Evolutionary conservation across 1,140 invertebrate species (phyloP).

Genomic region (Apis florea): DNA sequence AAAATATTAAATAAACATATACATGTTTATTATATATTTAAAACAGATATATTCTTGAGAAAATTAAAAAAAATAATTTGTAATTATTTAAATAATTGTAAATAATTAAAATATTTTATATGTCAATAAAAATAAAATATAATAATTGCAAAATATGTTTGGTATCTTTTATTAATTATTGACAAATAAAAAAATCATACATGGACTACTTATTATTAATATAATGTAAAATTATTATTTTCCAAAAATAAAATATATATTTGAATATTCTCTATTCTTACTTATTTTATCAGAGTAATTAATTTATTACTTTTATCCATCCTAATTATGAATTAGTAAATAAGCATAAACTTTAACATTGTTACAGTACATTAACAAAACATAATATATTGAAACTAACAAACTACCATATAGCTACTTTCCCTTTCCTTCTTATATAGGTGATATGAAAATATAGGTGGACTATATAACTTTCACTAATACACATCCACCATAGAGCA

Average conservation of each 20-base stretch:
- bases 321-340: slow-evolving; percentile 37
- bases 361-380: slow-evolving; percentile 35
- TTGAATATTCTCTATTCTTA: slow-evolving; percentile 9
- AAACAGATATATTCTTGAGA: neutral
- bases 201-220: slow-evolving; percentile 3
- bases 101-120: neutral
- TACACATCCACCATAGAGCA: slow-evolving; percentile 50
- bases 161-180: slow-evolving; percentile 36
- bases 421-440: slow-evolving; percentile 47
- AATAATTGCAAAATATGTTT: slow-evolving; percentile 18
- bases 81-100: neutral
- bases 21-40: neutral
- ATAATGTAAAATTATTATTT: slow-evolving; percentile 4
- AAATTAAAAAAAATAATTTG: neutral
- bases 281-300: slow-evolving; percentile 16
- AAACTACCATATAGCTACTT: slow-evolving; percentile 39
- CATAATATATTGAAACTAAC: slow-evolving; percentile 30
- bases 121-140: slow-evolving; percentile 14
- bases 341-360: slow-evolving; percentile 36
- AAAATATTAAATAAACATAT: neutral
- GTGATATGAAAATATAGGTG: slow-evolving; percentile 47
- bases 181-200: slow-evolving; percentile 35
- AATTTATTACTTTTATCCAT: slow-evolving; percentile 23
- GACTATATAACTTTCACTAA: slow-evolving; percentile 49
- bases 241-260: slow-evolving; percentile 41